Base-by-base conservation (phyloP, 64 coral and sea anemone species). In the Dendrophyllia cribrosa region DNA sequence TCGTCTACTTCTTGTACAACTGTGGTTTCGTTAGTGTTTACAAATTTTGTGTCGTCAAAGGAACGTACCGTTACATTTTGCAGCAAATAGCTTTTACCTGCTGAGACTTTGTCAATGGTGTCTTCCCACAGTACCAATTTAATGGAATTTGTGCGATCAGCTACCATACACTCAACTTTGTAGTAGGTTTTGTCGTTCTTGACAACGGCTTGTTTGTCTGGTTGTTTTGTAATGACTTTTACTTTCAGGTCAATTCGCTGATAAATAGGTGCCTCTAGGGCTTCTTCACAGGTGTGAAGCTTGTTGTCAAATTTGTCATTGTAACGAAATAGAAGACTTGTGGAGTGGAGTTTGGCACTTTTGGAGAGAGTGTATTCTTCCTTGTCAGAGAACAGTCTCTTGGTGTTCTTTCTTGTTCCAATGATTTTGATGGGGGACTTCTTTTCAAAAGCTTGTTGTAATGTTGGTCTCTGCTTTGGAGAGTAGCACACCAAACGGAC, bases 41-140 rank as follows among this genome's bases (percentile, higher is more conserved):
- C 20, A 91, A 83, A 93, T 79, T 88, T 88, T 78, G 71, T 81
- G 78, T 89, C 76, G 60, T 94, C 90, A 71, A 92, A 85, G 73
- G 69, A 25, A 70, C 65, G 56, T 55, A 85, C 79, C 8, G 90
- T 92, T 23, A 92, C 58, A 70, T 92, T 92, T 75, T 85, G 64
- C 43, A 92, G 83, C 20, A 53, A 65, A 85, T 92, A 91, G 58
- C 66, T 84, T 62, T 92, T 92, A 53, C 90, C 78, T 58, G 90
- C 44, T 25, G 53, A 25, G 63, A 92, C 90, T 74, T 83, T 71
- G 60, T 92, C 90, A 24, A 92, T 92, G 9, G 78, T 48, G 70
- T 92, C 70, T 74, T 92, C 79, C 79, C 79, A 92, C 15, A 92
- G 69, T 47, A 85, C 60, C 44, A 92, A 46, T 83, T 92, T 74